phyloP scores from a whole-genome alignment of 2,888 invertebrate species.

The Synergus laeviventris region DNA sequence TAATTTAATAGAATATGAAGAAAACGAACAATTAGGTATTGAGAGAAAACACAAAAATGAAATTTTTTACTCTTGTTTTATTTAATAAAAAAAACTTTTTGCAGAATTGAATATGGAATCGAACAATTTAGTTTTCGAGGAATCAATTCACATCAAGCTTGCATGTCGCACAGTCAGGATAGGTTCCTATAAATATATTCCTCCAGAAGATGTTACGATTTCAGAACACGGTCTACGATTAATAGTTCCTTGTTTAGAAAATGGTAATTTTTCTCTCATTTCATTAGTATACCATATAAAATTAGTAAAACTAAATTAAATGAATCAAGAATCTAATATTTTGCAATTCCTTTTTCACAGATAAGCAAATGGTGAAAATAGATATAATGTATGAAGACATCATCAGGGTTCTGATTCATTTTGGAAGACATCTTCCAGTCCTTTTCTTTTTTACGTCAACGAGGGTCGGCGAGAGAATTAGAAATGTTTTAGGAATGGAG shows the following conservation, averaged over 20 bases:
- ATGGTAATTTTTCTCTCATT: constrained; percentile 62
- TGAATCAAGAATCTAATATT: background rate
- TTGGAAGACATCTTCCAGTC: constrained; percentile 86
- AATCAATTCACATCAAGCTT: constrained; percentile 78
- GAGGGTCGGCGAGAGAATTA: constrained; percentile 83
- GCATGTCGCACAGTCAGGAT: constrained; percentile 88
- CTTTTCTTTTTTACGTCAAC: constrained; percentile 89
- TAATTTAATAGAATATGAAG: too few relatives aligned
- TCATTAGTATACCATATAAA: background rate
- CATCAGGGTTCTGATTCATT: constrained; percentile 86
- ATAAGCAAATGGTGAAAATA: constrained; percentile 77
- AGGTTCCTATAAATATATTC: constrained; percentile 89
- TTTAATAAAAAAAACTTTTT: too few relatives aligned
- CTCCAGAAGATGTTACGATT: constrained; percentile 83
- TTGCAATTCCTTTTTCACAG: constrained; percentile 51
- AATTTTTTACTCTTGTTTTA: too few relatives aligned
- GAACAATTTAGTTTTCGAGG: constrained; percentile 41
- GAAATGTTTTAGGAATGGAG: constrained; percentile 84
- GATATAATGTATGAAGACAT: constrained; percentile 84
- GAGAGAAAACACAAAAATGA: too few relatives aligned
- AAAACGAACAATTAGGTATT: too few relatives aligned
- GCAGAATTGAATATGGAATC: constrained; percentile 29
- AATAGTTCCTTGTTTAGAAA: constrained; percentile 74
- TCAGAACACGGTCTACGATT: constrained; percentile 76
- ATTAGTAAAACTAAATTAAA: background rate